phyloP scores from a whole-genome alignment of 2,113 vertebrate species.

The Microcebus tavaratra region DNA sequence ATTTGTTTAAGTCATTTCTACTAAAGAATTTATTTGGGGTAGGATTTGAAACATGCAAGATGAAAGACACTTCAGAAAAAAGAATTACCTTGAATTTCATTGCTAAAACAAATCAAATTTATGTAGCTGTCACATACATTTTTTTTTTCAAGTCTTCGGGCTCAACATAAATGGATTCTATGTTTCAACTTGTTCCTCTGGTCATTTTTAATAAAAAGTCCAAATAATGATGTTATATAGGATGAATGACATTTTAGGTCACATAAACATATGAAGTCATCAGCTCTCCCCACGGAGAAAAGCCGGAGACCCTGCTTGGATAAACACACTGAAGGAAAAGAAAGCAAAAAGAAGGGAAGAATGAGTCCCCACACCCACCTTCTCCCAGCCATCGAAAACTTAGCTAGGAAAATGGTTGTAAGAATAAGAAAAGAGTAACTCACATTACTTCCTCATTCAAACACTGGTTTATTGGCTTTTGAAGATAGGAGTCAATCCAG shows the following conservation, averaged over 20 bases:
- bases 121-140: not conserved
- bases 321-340: not conserved
- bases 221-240: conserved; percentile 35
- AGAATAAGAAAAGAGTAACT: not conserved
- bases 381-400: not conserved
- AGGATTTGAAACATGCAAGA: conserved; percentile 27
- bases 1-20: not conserved
- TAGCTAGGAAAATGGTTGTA: not conserved
- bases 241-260: conserved; percentile 40
- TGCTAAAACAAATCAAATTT: conserved; percentile 51
- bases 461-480: not conserved
- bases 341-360: not conserved
- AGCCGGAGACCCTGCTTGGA: not conserved
- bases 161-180: not conserved
- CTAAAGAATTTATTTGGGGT: not conserved
- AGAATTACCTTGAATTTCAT: conserved; percentile 9
- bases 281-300: not conserved
- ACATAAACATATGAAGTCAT: conserved; percentile 9
- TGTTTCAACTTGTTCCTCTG: conserved; percentile 30
- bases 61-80: conserved; percentile 36
- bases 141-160: not conserved
- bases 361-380: not conserved
- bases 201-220: conserved; percentile 42
- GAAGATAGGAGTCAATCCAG: not conserved
- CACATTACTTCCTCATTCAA: not conserved